Percentiles rank a stretch among this genome's conserved stretches.
Conservation (phyloP, 2,888 invertebrate species). For the Lordiphosa fenestrarum region DNA sequence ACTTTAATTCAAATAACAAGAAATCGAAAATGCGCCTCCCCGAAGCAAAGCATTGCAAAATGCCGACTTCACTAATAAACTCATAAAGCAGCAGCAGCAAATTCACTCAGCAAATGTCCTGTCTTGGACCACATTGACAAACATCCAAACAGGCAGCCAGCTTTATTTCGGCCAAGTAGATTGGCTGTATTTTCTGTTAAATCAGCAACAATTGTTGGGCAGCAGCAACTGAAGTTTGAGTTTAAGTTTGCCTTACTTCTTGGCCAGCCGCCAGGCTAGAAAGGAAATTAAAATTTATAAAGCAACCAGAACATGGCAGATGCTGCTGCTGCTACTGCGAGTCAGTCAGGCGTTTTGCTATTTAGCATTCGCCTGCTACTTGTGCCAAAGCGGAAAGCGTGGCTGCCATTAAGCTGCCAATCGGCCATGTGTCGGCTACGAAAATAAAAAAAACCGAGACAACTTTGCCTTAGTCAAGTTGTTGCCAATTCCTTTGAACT, state of each 20-base stretch:
- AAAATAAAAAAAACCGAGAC: conserved; percentile 21
- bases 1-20: too few species aligned
- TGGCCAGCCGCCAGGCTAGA: conserved; percentile 52
- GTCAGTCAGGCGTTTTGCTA: too few species aligned
- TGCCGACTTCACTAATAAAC: too few species aligned
- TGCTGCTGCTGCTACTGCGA: conserved; percentile 13
- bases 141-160: conserved; percentile 48
- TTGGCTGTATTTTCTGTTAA: conserved; percentile 70
- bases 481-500: conserved; percentile 60
- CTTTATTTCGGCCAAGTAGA: conserved; percentile 24
- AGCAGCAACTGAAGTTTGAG: conserved; percentile 31
- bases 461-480: conserved; percentile 50
- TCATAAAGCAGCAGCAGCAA: too few species aligned
- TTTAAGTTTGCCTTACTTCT: conserved; percentile 33
- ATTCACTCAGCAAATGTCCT: background rate
- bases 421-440: conserved; percentile 68
- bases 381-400: conserved; percentile 58
- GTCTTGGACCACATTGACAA: conserved; percentile 47
- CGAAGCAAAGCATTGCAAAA: too few species aligned
- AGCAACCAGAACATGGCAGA: conserved; percentile 43
- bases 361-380: conserved; percentile 14
- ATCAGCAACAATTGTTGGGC: conserved; percentile 63
- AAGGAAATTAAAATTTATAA: conserved; percentile 70
- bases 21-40: too few species aligned
- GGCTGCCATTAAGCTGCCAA: conserved; percentile 69